A percentile compares a stretch with the other conserved stretches of the same genome.
These are phyloP conservation scores for Poeciliopsis prolifica DNA, from an alignment of 2,113 vertebrate species.

Conservation along the genomic window DNA sequence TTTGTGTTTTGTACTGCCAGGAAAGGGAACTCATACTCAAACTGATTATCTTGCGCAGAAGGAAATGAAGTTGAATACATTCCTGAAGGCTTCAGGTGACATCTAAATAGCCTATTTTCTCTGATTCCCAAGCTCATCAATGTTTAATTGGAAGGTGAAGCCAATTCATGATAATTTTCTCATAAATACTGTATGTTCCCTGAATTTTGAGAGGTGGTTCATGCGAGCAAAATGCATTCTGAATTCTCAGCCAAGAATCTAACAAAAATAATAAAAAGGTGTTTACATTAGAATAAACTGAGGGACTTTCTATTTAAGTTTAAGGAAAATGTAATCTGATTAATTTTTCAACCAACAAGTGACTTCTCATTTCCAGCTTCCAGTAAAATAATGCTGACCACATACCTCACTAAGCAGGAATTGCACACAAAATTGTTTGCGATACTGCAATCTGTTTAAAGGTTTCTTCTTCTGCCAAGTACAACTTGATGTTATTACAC, in stretches of 20 bases:
- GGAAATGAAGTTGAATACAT: neutral
- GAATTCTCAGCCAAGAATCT: neutral
- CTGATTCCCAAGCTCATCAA: conserved; percentile 6
- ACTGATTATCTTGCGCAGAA: neutral
- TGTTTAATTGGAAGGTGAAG: neutral
- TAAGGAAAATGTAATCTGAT: neutral
- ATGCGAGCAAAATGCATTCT: neutral
- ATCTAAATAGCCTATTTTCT: neutral
- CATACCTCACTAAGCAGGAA: conserved; percentile 7
- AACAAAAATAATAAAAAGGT: neutral
- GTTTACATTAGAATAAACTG: neutral
- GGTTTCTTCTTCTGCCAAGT: conserved; percentile 18
- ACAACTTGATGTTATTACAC: conserved; percentile 19
- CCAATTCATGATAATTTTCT: neutral
- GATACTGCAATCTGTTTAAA: neutral
- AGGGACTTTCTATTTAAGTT: neutral
- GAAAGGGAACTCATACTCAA: neutral
- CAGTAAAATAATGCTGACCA: neutral
- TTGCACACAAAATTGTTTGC: neutral
- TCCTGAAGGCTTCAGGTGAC: neutral
- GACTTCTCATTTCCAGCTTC: neutral
- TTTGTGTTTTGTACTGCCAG: neutral
- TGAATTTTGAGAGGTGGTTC: neutral
- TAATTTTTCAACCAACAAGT: neutral
- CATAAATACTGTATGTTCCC: neutral